Base-by-base conservation (phyloP, 1,140 invertebrate genomes). In the Drosophila sturtevanti region DNA sequence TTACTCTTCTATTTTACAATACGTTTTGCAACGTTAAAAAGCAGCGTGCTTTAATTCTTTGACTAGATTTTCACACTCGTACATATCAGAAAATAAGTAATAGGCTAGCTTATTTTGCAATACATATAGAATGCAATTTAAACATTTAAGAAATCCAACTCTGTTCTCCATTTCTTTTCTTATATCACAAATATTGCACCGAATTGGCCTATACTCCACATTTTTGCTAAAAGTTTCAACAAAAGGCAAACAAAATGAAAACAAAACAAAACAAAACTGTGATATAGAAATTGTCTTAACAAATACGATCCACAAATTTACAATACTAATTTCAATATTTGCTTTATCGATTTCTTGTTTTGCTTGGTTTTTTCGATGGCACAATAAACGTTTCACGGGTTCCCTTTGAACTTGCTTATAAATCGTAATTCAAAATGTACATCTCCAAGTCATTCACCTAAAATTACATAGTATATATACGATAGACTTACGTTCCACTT, bases 121-220 rank as follows among this genome's bases (percentile, higher is more conserved):
- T 37, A 35, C n/a, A n/a, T 12, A 24, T 9, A 41, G 18, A 22
- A 56, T 24, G 63, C 71, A 31, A 44, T 67, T 51, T n/a, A 52
- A 70, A 44, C 69, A 7, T 48, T 31, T 24, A 61, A 75, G 56
- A 41, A 31, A 67, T 56, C 31, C 16, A 37, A 37, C 16, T 65
- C 16, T 62, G 34, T 51, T 16, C 27, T 34, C 60, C 59, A 31
- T 55, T 22, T 65, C 21, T 31, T 75, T 68, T 44, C 84, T 89
- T 89, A 87, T 90, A 90, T 90, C 89, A 90, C 89, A 90, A 87
- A 89, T 90, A 90, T 90, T 90, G 89, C 89, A 90, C 89, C 80
- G 34, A 90, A 90, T 77, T 89, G 89, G 89, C 89, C 89, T 90
- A 87, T 84, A 79, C 66, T 63, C 71, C 75, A 87, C 55, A 86